phyloP scores from a whole-genome alignment of 2,113 vertebrate species.

The Eubucco bourcierii region DNA sequence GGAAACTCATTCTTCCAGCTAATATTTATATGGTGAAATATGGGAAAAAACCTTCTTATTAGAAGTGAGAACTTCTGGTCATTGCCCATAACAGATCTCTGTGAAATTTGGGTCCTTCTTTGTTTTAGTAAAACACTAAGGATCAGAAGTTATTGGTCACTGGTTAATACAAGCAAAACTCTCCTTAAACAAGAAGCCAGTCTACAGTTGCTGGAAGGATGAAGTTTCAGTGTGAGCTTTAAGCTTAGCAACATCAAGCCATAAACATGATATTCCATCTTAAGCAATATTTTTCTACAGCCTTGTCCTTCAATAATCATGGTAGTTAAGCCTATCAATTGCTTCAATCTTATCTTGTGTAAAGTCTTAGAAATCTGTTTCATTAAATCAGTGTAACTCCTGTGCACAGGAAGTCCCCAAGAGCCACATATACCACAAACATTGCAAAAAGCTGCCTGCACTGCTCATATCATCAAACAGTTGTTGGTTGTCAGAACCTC shows the following conservation, averaged over 20 bases:
- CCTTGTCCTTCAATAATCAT: not conserved
- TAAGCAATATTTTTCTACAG: not conserved
- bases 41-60: not conserved
- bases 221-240: not conserved
- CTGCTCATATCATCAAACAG: not conserved
- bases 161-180: not conserved
- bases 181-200: not conserved
- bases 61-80: not conserved
- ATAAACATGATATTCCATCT: not conserved
- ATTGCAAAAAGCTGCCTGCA: not conserved
- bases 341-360: not conserved
- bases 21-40: not conserved
- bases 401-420: not conserved
- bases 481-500: not conserved
- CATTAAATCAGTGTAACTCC: not conserved
- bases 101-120: not conserved
- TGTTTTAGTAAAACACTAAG: not conserved
- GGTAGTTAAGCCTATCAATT: not conserved
- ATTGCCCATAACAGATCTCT: not conserved
- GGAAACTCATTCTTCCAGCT: rapidly evolving
- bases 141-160: not conserved
- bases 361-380: not conserved
- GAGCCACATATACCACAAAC: not conserved
- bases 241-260: not conserved
- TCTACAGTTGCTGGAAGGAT: not conserved